Conservation (phyloP, 2,797 vertebrate species). For the Enteromius afrohamiltoni region DNA sequence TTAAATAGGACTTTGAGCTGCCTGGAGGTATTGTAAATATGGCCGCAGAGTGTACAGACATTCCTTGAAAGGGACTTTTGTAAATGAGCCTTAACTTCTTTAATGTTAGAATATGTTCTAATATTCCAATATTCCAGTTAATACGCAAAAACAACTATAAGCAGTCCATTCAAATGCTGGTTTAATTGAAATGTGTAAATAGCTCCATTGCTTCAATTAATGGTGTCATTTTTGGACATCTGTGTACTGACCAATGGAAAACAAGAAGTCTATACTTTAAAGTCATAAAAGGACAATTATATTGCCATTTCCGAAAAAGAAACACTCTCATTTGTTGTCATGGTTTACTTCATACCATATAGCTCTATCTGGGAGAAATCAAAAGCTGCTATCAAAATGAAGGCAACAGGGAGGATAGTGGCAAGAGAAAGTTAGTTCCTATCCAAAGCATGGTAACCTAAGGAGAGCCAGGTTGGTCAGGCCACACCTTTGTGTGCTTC, state of each 20-base stretch:
- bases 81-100: background rate
- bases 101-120: background rate
- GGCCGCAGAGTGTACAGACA: background rate
- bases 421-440: background rate
- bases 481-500: slow-evolving; percentile 53
- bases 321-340: background rate
- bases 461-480: slow-evolving; percentile 38
- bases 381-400: slow-evolving; percentile 4
- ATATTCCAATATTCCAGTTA: background rate
- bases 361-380: background rate
- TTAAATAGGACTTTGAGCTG: background rate
- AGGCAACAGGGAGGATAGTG: slow-evolving; percentile 6
- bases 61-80: background rate
- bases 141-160: background rate
- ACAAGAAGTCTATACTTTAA: background rate
- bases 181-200: background rate
- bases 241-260: background rate
- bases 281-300: background rate
- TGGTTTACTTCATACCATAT: background rate
- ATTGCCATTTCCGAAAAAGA: background rate
- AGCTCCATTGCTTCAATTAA: background rate
- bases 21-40: background rate
- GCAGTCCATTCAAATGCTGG: background rate
- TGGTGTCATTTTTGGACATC: background rate
- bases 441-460: slow-evolving; percentile 31